Evolutionary conservation across 2,888 invertebrate species (phyloP).

Genomic region (Cheilosia scutellata): DNA sequence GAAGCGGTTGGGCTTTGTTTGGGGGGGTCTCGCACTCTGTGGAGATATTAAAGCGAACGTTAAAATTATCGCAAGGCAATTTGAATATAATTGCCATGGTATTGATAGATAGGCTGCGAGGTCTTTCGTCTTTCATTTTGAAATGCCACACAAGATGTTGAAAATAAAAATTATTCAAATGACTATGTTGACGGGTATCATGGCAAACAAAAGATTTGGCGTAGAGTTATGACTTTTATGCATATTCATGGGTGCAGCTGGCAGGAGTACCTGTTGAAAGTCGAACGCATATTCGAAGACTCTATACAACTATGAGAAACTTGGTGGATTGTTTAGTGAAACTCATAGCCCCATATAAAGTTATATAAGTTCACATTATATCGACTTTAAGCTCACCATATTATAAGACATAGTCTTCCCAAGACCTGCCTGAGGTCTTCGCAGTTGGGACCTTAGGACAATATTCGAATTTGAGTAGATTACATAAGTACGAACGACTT

Average conservation of each 20-base stretch:
- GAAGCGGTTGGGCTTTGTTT: conserved; percentile 17
- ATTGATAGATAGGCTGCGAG: conserved; percentile 49
- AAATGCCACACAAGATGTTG: conserved; percentile 43
- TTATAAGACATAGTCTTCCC: no score
- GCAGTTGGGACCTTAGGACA: no score
- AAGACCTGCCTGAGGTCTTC: no score
- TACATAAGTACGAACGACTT: no score
- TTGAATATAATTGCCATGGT: conserved; percentile 65
- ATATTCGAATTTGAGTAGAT: no score
- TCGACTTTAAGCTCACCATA: no score
- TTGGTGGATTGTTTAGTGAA: no score
- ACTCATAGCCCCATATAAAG: no score
- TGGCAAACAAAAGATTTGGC: not conserved
- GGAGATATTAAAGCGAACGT: conserved; percentile 27
- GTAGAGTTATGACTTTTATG: not conserved
- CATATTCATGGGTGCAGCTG: not conserved
- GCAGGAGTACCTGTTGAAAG: no score
- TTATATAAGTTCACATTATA: no score
- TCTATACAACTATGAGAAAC: no score
- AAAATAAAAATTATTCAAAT: conserved; percentile 26
- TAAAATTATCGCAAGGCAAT: conserved; percentile 62
- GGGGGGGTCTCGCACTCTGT: not conserved
- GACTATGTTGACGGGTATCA: not conserved
- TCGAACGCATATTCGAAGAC: no score
- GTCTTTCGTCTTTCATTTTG: not conserved